Conservation (phyloP, 2,113 vertebrate species). For the Caranx ignobilis region DNA sequence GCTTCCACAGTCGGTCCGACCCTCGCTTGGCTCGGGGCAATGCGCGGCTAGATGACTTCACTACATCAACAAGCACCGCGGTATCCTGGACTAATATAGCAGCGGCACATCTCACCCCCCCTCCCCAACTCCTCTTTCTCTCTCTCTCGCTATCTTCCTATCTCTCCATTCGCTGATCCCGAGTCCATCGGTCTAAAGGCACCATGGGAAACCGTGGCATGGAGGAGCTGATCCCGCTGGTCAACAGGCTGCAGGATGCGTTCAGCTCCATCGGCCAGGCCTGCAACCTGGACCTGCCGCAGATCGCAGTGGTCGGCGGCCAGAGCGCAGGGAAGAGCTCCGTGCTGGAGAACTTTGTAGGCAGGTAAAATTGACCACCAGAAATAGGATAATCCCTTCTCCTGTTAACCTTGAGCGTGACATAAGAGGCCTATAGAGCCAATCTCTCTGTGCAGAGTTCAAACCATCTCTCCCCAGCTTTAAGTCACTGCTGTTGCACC, state of each 20-base stretch:
- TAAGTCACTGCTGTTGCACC: constrained; percentile 13
- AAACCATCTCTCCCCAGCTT: constrained; percentile 53
- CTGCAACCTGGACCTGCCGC: constrained; percentile 92
- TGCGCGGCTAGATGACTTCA: constrained; percentile 79
- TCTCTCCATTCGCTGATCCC: constrained; percentile 50
- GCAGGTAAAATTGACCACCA: constrained; percentile 83
- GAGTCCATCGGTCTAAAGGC: constrained; percentile 68
- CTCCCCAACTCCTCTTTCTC: neutral
- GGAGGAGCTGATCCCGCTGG: constrained; percentile 94
- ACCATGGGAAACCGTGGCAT: constrained; percentile 90
- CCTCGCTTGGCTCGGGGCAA: constrained; percentile 69
- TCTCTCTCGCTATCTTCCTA: constrained; percentile 3
- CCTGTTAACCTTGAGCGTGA: constrained; percentile 68
- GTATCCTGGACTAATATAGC: constrained; percentile 78
- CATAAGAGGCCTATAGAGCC: constrained; percentile 70
- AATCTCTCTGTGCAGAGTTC: constrained; percentile 51
- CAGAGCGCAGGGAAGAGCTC: constrained; percentile 94
- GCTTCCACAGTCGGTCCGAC: constrained; percentile 47
- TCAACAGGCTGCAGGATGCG: constrained; percentile 94
- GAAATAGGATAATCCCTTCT: constrained; percentile 76
- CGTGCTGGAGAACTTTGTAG: constrained; percentile 93
- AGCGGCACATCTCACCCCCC: constrained; percentile 35
- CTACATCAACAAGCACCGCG: constrained; percentile 78
- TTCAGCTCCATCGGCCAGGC: constrained; percentile 92
- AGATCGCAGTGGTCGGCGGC: constrained; percentile 92